Percentiles rank a stretch among this genome's conserved stretches.
These are phyloP conservation scores for Rattus norvegicus DNA, from an alignment of 2,113 vertebrate species.

Conservation along the genomic window DNA sequence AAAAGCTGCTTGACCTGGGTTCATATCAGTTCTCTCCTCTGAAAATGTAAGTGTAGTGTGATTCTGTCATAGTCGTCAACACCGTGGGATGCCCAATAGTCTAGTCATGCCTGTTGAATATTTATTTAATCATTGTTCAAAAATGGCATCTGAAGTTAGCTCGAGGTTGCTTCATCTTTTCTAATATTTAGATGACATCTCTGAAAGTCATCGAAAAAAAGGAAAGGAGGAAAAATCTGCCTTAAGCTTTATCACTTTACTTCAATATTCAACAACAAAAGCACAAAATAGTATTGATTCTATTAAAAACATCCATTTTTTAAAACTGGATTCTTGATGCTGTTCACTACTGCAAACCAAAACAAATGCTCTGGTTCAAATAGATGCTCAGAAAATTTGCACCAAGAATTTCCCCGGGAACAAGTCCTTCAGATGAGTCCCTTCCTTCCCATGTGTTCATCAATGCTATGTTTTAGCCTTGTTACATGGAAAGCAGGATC, in stretches of 20 bases:
- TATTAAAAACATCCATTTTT: conserved; percentile 3
- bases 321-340: background rate
- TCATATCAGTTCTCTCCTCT: background rate
- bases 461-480: background rate
- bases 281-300: background rate
- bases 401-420: background rate
- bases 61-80: background rate
- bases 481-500: background rate
- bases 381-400: background rate
- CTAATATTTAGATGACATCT: background rate
- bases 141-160: conserved; percentile 27
- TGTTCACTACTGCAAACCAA: background rate
- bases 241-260: background rate
- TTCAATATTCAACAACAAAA: conserved; percentile 14
- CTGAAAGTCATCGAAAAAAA: background rate
- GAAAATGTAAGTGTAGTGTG: background rate
- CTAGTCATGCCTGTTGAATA: background rate
- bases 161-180: background rate
- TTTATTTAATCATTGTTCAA: conserved; percentile 34
- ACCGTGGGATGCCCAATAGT: background rate
- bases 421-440: background rate
- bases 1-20: background rate
- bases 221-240: background rate
- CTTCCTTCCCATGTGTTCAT: background rate
- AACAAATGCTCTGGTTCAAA: background rate